A percentile compares a stretch with the other conserved stretches of the same genome.
Conservation (phyloP, 2,797 vertebrate species). For the Hypotaenidia philippensis region DNA sequence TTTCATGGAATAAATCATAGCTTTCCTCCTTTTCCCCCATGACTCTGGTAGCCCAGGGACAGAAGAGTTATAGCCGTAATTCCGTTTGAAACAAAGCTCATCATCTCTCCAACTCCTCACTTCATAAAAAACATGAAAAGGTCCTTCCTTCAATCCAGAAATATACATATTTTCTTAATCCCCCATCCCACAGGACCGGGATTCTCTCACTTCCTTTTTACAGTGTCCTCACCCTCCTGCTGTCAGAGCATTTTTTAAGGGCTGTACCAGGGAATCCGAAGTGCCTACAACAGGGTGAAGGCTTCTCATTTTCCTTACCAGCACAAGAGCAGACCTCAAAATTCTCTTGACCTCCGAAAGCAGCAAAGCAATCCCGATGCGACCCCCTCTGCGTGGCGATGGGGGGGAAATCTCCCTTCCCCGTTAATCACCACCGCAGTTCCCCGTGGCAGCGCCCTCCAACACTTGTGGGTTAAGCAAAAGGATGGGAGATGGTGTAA, state of each 20-base stretch:
- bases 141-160: constrained; percentile 39
- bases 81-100: constrained; percentile 57
- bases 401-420: neutral
- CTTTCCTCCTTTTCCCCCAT: constrained; percentile 59
- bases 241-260: neutral
- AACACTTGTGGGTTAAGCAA: neutral
- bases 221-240: neutral
- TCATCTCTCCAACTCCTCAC: constrained; percentile 28
- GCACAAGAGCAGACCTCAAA: neutral
- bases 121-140: constrained; percentile 43
- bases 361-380: neutral
- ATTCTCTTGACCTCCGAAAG: neutral
- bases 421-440: neutral
- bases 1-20: constrained; percentile 57
- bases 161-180: constrained; percentile 32
- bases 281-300: constrained; percentile 25
- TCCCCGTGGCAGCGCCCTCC: neutral
- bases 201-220: neutral
- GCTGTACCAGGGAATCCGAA: neutral
- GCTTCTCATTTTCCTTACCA: constrained; percentile 1
- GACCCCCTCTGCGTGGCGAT: neutral
- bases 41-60: constrained; percentile 59
- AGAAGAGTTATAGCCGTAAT: constrained; percentile 54
- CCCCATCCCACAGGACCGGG: neutral
- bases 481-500: neutral